Percentiles rank a stretch among this genome's conserved stretches.
Conservation (phyloP, 1,140 invertebrate genomes). For the Papilio polytes region DNA sequence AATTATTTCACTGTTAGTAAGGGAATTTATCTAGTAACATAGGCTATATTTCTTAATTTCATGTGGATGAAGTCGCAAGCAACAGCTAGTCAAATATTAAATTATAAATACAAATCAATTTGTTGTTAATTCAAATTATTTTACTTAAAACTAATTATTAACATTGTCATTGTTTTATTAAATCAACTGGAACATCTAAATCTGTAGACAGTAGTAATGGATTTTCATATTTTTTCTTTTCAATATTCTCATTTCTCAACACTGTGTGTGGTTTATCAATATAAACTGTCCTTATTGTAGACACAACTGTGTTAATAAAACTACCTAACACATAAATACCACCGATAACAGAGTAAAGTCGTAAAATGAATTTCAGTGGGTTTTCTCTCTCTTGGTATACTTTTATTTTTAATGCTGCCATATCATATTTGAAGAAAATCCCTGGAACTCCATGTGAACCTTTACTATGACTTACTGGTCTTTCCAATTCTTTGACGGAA, state of each 20-base stretch:
- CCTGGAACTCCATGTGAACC: constrained; percentile 96
- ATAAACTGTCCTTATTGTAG: constrained; percentile 53
- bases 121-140: no score
- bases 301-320: constrained; percentile 74
- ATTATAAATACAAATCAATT: neutral
- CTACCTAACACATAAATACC: constrained; percentile 95
- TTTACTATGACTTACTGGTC: constrained; percentile 88
- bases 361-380: constrained; percentile 91
- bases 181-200: constrained; percentile 65
- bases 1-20: no score
- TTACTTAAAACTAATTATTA: constrained; percentile 45
- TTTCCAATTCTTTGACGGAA: constrained; percentile 94
- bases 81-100: no score
- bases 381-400: constrained; percentile 93
- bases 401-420: constrained; percentile 93
- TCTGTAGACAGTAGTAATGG: constrained; percentile 64
- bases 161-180: constrained; percentile 69
- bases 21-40: no score
- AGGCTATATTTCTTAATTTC: no score
- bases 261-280: constrained; percentile 44
- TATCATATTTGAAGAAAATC: constrained; percentile 98
- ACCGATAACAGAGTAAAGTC: constrained; percentile 94
- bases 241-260: constrained; percentile 37
- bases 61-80: no score
- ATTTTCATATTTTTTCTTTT: constrained; percentile 53